phyloP scores from a whole-genome alignment of 2,113 vertebrate species.

The Lota lota region DNA sequence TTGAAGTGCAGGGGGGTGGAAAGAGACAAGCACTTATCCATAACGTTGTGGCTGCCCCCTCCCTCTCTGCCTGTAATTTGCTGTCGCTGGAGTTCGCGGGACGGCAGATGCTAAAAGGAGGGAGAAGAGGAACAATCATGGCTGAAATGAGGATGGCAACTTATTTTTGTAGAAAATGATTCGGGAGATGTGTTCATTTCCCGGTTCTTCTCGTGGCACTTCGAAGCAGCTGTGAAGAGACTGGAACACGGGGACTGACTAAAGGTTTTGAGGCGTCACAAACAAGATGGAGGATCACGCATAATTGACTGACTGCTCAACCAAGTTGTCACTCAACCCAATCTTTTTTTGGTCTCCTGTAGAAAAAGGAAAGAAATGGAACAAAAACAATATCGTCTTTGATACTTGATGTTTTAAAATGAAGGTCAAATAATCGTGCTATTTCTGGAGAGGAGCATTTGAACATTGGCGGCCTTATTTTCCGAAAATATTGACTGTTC shows the following conservation, averaged over 20 bases:
- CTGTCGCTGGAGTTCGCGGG: constrained; percentile 30
- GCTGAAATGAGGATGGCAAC: neutral
- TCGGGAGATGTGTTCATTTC: constrained; percentile 2
- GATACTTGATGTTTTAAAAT: constrained; percentile 29
- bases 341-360: constrained; percentile 55
- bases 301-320: constrained; percentile 40
- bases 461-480: constrained; percentile 58
- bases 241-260: constrained; percentile 20
- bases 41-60: neutral
- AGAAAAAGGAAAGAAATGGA: constrained; percentile 8
- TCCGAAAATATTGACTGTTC: constrained; percentile 38
- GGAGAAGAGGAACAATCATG: constrained; percentile 15
- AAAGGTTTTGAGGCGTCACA: constrained; percentile 18
- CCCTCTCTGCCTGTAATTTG: constrained; percentile 20
- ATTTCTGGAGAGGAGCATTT: constrained; percentile 23
- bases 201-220: constrained; percentile 3
- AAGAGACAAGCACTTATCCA: constrained; percentile 37
- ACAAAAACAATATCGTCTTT: constrained; percentile 19
- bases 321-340: constrained; percentile 50
- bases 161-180: neutral
- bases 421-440: constrained; percentile 15
- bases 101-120: constrained; percentile 29
- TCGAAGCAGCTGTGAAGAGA: constrained; percentile 23
- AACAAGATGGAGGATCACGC: constrained; percentile 34
- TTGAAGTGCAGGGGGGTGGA: neutral